phyloP scores from a whole-genome alignment of 2,888 invertebrate genomes.

The Copidosoma aretas region DNA sequence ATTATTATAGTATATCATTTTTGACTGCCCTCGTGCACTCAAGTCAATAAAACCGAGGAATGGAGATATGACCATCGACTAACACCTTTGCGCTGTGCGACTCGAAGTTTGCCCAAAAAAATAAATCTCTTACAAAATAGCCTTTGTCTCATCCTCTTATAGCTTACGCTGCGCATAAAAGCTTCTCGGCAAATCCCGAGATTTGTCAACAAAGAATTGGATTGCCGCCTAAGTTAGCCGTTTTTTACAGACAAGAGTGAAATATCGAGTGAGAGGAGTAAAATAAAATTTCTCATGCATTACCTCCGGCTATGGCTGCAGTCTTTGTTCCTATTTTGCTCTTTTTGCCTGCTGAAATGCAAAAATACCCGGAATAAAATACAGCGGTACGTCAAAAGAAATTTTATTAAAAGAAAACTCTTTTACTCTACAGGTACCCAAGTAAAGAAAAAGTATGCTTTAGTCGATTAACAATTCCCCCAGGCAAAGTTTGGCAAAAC shows the following conservation, averaged over 20 bases:
- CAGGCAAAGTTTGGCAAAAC: conserved; percentile 43
- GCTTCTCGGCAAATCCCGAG: conserved; percentile 11
- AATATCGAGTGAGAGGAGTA: conserved; percentile 29
- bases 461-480: no score
- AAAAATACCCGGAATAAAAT: conserved; percentile 9
- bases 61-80: neutral
- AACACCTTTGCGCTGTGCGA: conserved; percentile 28
- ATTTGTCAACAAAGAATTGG: conserved; percentile 16
- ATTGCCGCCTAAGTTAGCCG: conserved; percentile 13
- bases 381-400: neutral
- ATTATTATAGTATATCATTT: neutral
- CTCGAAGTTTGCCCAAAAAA: conserved; percentile 13
- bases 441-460: no score
- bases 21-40: neutral
- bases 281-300: conserved; percentile 58
- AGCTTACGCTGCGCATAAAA: conserved; percentile 11
- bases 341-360: conserved; percentile 59
- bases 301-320: conserved; percentile 62
- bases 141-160: neutral
- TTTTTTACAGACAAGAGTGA: conserved; percentile 22
- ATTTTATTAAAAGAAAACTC: neutral
- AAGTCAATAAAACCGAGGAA: conserved; percentile 10
- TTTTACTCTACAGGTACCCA: no score
- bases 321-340: conserved; percentile 60
- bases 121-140: conserved; percentile 23